Base-by-base conservation (phyloP, 2,113 vertebrate genomes). In the Oplegnathus fasciatus region DNA sequence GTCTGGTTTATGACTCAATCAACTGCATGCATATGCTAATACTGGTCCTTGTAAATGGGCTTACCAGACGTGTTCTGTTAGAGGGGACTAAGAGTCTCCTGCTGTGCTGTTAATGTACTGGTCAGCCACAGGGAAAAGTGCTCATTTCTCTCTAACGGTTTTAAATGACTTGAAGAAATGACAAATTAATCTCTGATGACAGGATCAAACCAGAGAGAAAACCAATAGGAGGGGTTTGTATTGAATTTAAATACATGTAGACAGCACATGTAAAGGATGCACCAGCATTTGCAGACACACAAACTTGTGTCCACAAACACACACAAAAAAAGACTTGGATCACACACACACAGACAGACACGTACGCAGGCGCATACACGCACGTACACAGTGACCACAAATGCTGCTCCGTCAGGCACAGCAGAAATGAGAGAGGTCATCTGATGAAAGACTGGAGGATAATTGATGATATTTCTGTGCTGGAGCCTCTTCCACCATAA, bases 61-160 rank as follows among this genome's bases (percentile, higher is more conserved):
- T 91, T 88, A 88, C 0, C 93, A 93, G 91, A 86, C 71, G 20
- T 67, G 76, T 75, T 82, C 74, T 84, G 89, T 87, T 83, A 15
- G 75, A 86, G 42, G 72, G 82, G 68, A 80, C 84, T 85, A 69
- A 80, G 77, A 72, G 76, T 55, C 78, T 87, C 90, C 88, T 62
- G 85, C 90, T 91, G 94, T 78, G 92, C 85, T 89, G 87, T 90
- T 93, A 93, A 94, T 92, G 88, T 83, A 80, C 88, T 87, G 93
- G 82, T 93, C 91, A 89, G 83, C 92, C 92, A 87, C 90, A 83
- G 77, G 85, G 91, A 87, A 86, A 88, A 90, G 83, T 75, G 73
- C 84, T 90, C 77, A 81, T 64, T 90, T 84, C 85, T 85, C 67
- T 73, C 74, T 80, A 70, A 89, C 57, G 14, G 42, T 82, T 91